phyloP scores from a whole-genome alignment of 1,140 invertebrate species.

The Zeugodacus cucurbitae region DNA sequence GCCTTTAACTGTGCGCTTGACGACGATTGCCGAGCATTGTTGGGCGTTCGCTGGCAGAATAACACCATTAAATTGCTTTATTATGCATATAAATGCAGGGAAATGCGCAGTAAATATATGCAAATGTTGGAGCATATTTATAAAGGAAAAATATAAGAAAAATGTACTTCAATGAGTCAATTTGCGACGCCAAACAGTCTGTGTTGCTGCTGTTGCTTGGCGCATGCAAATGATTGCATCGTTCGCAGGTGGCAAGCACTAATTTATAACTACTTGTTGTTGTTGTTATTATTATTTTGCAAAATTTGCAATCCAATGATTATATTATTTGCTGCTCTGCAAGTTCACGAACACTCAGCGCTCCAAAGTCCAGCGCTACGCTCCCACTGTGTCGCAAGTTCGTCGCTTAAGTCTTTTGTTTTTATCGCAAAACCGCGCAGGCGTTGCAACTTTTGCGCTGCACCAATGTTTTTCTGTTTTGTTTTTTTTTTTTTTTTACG shows the following conservation, averaged over 20 bases:
- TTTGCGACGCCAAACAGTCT: constrained; percentile 34
- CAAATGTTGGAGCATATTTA: neutral
- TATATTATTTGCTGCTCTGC: neutral
- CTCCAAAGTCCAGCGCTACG: neutral
- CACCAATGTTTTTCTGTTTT: neutral
- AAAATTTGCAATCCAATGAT: neutral
- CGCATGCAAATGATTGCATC: neutral
- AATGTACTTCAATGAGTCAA: neutral
- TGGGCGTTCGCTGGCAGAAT: neutral
- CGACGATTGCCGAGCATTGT: neutral
- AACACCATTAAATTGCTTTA: neutral
- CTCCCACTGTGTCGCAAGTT: constrained; percentile 21
- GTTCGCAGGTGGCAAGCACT: constrained; percentile 10
- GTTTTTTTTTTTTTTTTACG: neutral
- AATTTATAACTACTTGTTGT: neutral
- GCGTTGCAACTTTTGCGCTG: neutral
- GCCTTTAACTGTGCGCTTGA: neutral
- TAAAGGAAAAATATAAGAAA: too few species aligned
- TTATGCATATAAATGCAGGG: neutral
- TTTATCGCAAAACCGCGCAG: constrained; percentile 5
- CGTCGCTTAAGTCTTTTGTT: constrained; percentile 43
- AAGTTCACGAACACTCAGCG: neutral
- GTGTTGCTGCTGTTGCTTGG: neutral
- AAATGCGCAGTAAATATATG: neutral
- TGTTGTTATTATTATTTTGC: neutral